phyloP scores from a whole-genome alignment of 2,797 vertebrate species.

The Aquila chrysaetos region DNA sequence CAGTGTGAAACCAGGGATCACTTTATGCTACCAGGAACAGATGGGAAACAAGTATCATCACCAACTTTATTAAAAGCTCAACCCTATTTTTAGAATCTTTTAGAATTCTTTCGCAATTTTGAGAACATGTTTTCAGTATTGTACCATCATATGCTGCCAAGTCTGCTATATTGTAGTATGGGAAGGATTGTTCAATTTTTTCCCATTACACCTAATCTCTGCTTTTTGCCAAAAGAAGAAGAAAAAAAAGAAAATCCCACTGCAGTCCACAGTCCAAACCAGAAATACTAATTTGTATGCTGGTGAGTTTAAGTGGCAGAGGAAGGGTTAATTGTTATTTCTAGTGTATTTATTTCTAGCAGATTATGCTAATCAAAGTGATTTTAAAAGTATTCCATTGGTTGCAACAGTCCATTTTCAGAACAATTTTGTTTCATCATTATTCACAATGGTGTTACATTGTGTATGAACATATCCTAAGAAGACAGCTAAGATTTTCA shows the following conservation, averaged over 20 bases:
- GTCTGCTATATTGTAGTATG: background rate
- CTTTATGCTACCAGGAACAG: slow-evolving; percentile 14
- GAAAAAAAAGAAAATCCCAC: background rate
- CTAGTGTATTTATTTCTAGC: background rate
- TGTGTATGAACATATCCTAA: background rate
- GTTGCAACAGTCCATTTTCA: background rate
- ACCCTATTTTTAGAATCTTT: background rate
- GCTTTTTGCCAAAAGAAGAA: background rate
- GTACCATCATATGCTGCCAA: background rate
- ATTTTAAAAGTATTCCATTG: background rate
- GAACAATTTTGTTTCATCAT: background rate
- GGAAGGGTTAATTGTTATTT: background rate
- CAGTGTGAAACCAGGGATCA: background rate
- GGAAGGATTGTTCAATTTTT: background rate
- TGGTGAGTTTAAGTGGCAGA: background rate
- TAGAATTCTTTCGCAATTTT: background rate
- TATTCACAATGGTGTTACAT: background rate
- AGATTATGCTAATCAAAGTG: background rate
- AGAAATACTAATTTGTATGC: background rate
- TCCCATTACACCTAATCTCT: background rate
- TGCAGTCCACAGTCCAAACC: background rate
- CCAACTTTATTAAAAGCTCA: slow-evolving; percentile 29
- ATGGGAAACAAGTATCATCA: slow-evolving; percentile 12
- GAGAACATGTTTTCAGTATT: slow-evolving; percentile 19
- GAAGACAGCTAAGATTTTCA: background rate